These are phyloP conservation scores for Aspidiotus rigidus DNA, from an alignment of 2,888 invertebrate species.

Conservation along the genomic window DNA sequence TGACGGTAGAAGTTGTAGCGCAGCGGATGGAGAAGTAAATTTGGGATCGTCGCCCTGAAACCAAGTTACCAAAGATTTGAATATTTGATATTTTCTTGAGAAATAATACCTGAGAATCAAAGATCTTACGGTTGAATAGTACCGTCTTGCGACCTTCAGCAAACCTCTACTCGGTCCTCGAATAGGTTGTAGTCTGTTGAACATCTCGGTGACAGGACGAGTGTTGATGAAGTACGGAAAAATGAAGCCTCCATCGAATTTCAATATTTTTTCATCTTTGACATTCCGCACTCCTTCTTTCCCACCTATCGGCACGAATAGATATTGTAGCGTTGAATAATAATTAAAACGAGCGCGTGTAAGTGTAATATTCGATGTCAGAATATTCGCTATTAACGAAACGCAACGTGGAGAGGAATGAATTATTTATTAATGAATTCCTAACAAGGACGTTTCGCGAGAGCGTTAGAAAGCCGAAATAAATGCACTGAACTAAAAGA, in stretches of 20 bases:
- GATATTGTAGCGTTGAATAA: neutral
- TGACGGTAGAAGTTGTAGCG: neutral
- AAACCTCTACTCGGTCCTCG: constrained; percentile 1
- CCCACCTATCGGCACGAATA: neutral
- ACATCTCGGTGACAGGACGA: constrained; percentile 3
- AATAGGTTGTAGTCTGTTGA: neutral
- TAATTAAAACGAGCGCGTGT: constrained; percentile 1
- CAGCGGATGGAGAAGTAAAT: constrained; percentile 2
- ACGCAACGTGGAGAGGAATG: no score
- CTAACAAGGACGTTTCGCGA: no score
- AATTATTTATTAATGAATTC: no score
- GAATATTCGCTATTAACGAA: no score
- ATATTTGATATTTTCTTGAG: neutral
- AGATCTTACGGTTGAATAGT: neutral
- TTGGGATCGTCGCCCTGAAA: neutral
- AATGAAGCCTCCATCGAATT: neutral
- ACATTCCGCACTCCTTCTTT: neutral
- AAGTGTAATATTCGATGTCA: no score
- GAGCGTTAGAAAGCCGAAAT: no score
- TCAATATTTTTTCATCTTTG: neutral
- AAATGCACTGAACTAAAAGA: no score
- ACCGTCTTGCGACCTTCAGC: constrained; percentile 1
- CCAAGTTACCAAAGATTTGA: constrained; percentile 1
- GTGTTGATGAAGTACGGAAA: neutral
- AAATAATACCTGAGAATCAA: neutral